Evolutionary conservation across 2,113 vertebrate genomes (phyloP), one percentile per base, ranked within the genome.

Genomic region (Onychostruthus taczanowskii): DNA sequence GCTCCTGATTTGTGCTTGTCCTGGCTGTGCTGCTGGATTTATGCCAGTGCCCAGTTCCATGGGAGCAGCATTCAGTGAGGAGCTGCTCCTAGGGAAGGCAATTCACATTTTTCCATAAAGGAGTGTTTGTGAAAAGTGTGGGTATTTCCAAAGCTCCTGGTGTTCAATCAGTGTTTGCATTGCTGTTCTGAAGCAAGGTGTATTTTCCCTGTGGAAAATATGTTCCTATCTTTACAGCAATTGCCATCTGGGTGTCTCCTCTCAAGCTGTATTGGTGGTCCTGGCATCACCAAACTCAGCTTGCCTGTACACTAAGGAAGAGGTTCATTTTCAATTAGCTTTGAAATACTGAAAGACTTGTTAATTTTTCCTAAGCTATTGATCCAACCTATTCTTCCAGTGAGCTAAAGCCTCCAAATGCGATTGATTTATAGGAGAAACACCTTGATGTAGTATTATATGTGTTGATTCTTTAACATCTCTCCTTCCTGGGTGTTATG

Each of bases 191-290:
- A 43, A 80, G 55, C 39, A 33, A 16, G 1, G 13, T 1, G 0
- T 31, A 2, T 33, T 52, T 75, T 59, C 39, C 74, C 35, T 1
- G 1, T 15, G 52, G 22, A 89, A 52, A 22, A 56, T 0, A 2
- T 31, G 13, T 41, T 77, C 0, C 0, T 41, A 3, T 22, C 64
- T 22, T 8, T 39, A 18, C 2, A 3, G 43, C 27, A 28, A 1
- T 16, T 56, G 24, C 30, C 41, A 22, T 19, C 17, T 58, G 28
- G 6, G 22, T 72, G 33, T 56, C 56, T 76, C 22, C 66, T 59
- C 61, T 72, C 53, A 58, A 27, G 33, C 49, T 24, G 33, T n/a
- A 6, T 16, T 62, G 31, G n/a, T 72, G 56, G n/a, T 26, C 21
- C 66, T 73, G 87, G 33, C 10, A 26, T 31, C 64, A 43, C 23